Conservation (phyloP, 92 coral and sea anemone genomes). For the Porites divaricata region DNA sequence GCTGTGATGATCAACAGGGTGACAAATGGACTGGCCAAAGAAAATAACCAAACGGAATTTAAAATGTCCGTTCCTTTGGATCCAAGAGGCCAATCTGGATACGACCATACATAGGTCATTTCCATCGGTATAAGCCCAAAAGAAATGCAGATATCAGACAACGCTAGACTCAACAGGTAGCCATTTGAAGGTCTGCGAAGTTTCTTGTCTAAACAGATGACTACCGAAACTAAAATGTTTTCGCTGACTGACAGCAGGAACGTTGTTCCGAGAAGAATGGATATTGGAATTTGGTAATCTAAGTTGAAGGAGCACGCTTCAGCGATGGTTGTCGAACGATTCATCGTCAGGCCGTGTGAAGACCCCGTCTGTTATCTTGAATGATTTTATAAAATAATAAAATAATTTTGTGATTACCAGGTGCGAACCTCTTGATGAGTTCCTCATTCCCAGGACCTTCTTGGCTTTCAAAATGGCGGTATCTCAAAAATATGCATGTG, state of each 20-base stretch:
- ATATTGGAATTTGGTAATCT: conserved; percentile 19
- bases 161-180: conserved; percentile 54
- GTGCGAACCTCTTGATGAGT: too few species aligned
- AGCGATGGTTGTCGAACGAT: neutral
- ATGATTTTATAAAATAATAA: too few species aligned
- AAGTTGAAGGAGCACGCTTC: conserved; percentile 9
- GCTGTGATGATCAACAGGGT: conserved; percentile 58
- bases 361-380: too few species aligned
- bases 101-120: conserved; percentile 52
- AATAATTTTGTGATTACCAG: too few species aligned
- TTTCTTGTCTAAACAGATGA: conserved; percentile 34
- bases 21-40: conserved; percentile 50
- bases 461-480: too few species aligned
- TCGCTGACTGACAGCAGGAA: conserved; percentile 45
- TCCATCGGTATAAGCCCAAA: conserved; percentile 64
- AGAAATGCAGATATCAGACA: conserved; percentile 64
- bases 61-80: conserved; percentile 44
- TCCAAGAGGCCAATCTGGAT: conserved; percentile 72
- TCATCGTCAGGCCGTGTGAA: neutral
- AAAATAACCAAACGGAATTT: conserved; percentile 64
- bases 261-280: conserved; percentile 28
- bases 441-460: too few species aligned
- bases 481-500: too few species aligned
- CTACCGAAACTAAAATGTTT: conserved; percentile 41
- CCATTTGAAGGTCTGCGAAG: conserved; percentile 56